Percentiles rank a stretch among this genome's conserved stretches.
Evolutionary conservation across 23 tunicate genomes (phyloP).

Genomic region (Botrylloides violaceus): DNA sequence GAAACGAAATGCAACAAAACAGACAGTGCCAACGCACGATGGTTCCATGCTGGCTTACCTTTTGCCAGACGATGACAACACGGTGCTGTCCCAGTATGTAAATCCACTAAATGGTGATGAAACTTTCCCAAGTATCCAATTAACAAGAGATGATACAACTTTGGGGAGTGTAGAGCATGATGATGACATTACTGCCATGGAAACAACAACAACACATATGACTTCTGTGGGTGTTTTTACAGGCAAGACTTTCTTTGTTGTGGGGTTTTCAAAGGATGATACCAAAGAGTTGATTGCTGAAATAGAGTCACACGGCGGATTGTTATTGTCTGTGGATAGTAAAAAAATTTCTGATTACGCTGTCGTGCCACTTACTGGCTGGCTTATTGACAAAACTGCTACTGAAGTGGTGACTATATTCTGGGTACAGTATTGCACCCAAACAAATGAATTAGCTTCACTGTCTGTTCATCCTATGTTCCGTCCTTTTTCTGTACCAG

Average conservation of each 20-base stretch:
- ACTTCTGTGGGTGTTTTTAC: slow-evolving; percentile 7
- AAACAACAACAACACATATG: neutral
- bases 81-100: slow-evolving; percentile 15
- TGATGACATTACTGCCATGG: neutral
- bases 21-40: neutral
- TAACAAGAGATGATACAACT: neutral
- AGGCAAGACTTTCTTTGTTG: slow-evolving; percentile 36
- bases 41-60: slow-evolving; percentile 7
- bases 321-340: slow-evolving; percentile 38
- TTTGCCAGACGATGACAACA: slow-evolving; percentile 1
- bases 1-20: neutral
- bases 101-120: neutral
- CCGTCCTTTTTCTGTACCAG: slow-evolving; percentile 50
- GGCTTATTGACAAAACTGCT: slow-evolving; percentile 39
- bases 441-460: slow-evolving; percentile 2
- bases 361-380: slow-evolving; percentile 70
- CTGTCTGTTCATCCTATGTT: slow-evolving; percentile 43
- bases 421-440: slow-evolving; percentile 25
- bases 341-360: slow-evolving; percentile 64
- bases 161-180: neutral
- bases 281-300: slow-evolving; percentile 19
- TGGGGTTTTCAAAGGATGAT: slow-evolving; percentile 58
- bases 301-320: slow-evolving; percentile 46
- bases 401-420: slow-evolving; percentile 51
- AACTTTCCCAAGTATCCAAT: neutral